Evolutionary conservation across 2,888 invertebrate genomes (phyloP), one percentile per base, ranked within the genome.

Genomic region (Stegophylla sp.): DNA sequence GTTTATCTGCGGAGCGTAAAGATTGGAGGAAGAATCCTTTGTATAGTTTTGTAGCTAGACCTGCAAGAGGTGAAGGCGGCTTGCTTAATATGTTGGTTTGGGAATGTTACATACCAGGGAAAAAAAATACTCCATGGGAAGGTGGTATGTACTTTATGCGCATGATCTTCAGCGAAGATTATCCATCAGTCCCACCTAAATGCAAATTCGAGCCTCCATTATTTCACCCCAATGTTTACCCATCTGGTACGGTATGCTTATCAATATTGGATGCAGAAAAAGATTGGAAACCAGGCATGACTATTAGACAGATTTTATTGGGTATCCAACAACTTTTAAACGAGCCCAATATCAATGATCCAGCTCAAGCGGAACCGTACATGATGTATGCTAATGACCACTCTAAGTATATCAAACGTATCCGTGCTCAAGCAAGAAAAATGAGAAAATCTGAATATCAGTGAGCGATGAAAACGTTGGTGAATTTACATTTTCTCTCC

Each of bases 141-240:
- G 95, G 95, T 85, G 98, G 98, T 53, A 89, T 97, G 75, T 99
- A 97, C 87, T 97, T 96, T 88, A 87, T 98, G 83, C 90, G 96
- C 17, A 98, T 98, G 98, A 93, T 97, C 84, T 98, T 99, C 89
- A 98, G 98, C 89, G 98, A 99, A 86, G 98, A 99, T 87, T 99
- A 97, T 86, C 98, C 98, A 13, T 97, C 97, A 73, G 96, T 97
- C 85, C 98, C 98, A 66, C 98, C 98, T 79, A 98, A 99, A 88
- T 98, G 98, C 89, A 98, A 98, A 89, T 99, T 98, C 88, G 98
- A 99, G 87, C 98, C 98, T 10, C 98, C 98, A 26, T 89, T 99
- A 12, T 99, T 99, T 87, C 98, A 99, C 86, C 98, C 98, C 0
- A 99, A 99, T 87, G 98, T 99, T 0, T 96, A 96, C 85, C 94